These are phyloP conservation scores for Oceanites oceanicus DNA, from an alignment of 2,113 vertebrate species.

Conservation along the genomic window DNA sequence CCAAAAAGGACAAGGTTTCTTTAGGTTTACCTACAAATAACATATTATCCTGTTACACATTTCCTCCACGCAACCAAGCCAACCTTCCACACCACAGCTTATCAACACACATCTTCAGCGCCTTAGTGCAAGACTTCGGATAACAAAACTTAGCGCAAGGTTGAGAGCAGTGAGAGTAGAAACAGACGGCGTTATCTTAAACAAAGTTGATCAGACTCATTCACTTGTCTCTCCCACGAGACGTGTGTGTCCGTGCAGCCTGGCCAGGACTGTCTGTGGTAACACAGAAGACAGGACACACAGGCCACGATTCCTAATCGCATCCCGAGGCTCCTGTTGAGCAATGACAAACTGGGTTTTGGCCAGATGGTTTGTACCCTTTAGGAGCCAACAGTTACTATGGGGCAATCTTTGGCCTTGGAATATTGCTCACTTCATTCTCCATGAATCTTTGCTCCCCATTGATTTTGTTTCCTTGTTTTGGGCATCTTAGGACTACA, in stretches of 20 bases:
- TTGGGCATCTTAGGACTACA: neutral
- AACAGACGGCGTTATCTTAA: neutral
- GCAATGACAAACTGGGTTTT: neutral
- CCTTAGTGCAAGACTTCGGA: neutral
- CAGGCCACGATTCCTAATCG: neutral
- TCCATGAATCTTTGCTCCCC: neutral
- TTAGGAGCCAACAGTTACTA: neutral
- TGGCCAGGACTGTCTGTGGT: neutral
- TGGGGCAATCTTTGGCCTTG: neutral
- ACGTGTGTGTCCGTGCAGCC: rapidly evolving
- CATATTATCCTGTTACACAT: neutral
- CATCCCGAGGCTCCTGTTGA: neutral
- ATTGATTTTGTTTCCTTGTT: neutral
- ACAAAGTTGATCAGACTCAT: neutral
- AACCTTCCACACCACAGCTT: neutral
- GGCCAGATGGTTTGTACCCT: neutral
- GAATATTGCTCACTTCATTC: neutral
- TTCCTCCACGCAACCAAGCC: neutral
- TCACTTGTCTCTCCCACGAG: neutral
- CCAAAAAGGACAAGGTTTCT: slow-evolving; percentile 94
- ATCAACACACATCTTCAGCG: neutral
- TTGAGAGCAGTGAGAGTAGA: neutral
- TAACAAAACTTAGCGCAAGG: neutral
- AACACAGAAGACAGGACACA: neutral
- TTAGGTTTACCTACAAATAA: slow-evolving; percentile 85